Evolutionary conservation across 2,888 invertebrate genomes (phyloP), one percentile per base, ranked within the genome.

Genomic region (Stictocephala bisonia): DNA sequence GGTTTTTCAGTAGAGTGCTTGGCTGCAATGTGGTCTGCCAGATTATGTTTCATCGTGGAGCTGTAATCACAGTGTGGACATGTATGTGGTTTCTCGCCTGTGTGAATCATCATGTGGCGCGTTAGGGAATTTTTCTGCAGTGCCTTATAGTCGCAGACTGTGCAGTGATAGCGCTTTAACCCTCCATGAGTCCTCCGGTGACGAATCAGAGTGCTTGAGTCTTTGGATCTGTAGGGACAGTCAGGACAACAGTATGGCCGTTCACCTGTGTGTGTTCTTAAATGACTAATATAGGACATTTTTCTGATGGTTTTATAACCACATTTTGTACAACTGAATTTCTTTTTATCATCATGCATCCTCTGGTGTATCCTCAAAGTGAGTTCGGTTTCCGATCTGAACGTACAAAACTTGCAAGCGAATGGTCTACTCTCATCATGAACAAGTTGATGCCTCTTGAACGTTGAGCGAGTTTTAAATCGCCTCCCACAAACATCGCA

Each of bases 341-440:
- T 60, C 22, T 60, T 60, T 18, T 40, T 31, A 60, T 60, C 60
- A 13, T 60, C 60, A 18, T 60, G 60, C 20, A 29, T 22, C 60
- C 60, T 60, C 22, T 60, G 35, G 60, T 60, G 60, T 11, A 60
- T 60, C 11, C 22, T 60, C 22, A 60, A 35, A 3, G 22, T 4
- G 13, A 60, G 29, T 35, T 60, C 60, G 13, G 35, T 60, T 29
- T 35, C 31, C 22, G 60, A 31, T 35, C 60, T 60, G 15, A 20
- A 60, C 11, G 60, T 22, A 11, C 60, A 60, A 60, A 40, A 24
- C 22, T 31, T 35, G 31, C 60, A 60, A 3, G 60, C 60, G 15
- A 60, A 60, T 35, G 60, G 60, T 40, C 60, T 13, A 60, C 60
- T 60, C 22, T 60, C 60, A 40, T 60, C 60, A n/a, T 60, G 60